A percentile compares a stretch with the other conserved stretches of the same genome.
Evolutionary conservation across 2,113 vertebrate species (phyloP).

Genomic region (Psittacus erithacus): DNA sequence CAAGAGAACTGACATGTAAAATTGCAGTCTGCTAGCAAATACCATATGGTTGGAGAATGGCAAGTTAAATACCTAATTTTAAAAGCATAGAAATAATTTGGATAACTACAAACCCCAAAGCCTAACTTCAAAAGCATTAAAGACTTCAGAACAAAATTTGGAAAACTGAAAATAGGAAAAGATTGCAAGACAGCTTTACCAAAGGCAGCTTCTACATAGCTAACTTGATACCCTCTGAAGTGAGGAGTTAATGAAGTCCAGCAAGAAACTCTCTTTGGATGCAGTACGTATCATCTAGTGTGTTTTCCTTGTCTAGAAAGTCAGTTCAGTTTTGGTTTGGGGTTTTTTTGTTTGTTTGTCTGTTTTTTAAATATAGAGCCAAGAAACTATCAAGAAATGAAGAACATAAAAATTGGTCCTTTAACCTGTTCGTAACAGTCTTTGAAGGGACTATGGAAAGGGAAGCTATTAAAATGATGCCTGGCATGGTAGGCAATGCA

Average conservation of each 20-base stretch:
- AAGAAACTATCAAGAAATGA: background rate
- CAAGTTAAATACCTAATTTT: background rate
- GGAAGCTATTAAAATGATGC: background rate
- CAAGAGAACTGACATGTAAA: background rate
- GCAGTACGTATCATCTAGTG: background rate
- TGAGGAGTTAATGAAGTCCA: background rate
- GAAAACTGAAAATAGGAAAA: background rate
- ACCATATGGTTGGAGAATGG: fast-evolving
- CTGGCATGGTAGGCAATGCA: background rate
- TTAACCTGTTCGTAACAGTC: background rate
- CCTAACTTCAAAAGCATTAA: background rate
- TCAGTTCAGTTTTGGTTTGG: background rate
- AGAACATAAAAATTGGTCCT: background rate
- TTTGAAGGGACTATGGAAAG: background rate
- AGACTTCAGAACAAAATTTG: background rate
- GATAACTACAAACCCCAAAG: background rate
- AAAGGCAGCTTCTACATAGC: background rate
- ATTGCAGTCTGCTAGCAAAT: background rate
- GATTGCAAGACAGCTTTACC: background rate
- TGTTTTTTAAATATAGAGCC: background rate
- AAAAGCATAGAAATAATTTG: background rate
- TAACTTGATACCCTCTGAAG: background rate
- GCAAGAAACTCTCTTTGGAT: background rate
- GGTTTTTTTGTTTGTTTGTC: too few species aligned
- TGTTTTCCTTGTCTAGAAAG: background rate